Evolutionary conservation across 2,113 vertebrate species (phyloP).

Genomic region (Hypocryptadius cinnamomeus): DNA sequence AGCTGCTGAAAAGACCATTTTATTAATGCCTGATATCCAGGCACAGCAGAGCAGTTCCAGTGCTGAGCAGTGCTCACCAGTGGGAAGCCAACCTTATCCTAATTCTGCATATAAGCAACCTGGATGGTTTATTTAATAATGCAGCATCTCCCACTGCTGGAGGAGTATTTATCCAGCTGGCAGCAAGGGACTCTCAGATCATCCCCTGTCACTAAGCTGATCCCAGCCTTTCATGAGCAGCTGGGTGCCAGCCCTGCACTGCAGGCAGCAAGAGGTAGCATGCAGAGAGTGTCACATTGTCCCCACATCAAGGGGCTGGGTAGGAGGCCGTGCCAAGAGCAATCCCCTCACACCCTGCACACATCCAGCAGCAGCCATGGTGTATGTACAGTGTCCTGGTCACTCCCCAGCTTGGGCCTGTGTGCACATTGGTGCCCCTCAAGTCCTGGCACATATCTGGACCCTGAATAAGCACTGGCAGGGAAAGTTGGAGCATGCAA

Average conservation of each 20-base stretch:
- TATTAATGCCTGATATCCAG: not conserved
- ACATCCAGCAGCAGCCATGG: not conserved
- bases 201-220: not conserved
- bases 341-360: not conserved
- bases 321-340: rapidly evolving
- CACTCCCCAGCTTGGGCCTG: not conserved
- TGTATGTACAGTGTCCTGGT: not conserved
- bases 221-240: not conserved
- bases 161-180: constrained; percentile 21
- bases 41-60: not conserved
- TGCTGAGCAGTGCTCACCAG: not conserved
- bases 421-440: not conserved
- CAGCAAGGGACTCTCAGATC: constrained; percentile 40
- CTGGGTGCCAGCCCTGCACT: not conserved
- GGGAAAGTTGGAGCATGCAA: not conserved
- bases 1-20: not conserved
- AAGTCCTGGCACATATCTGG: rapidly evolving
- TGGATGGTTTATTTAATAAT: constrained; percentile 26
- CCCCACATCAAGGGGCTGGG: rapidly evolving
- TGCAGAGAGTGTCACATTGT: not conserved
- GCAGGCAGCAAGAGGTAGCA: not conserved
- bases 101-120: not conserved
- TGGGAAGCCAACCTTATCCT: not conserved
- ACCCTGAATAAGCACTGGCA: not conserved
- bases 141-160: constrained; percentile 9